These are phyloP conservation scores for Idaea aversata DNA, from an alignment of 2,888 invertebrate genomes.

Conservation along the genomic window DNA sequence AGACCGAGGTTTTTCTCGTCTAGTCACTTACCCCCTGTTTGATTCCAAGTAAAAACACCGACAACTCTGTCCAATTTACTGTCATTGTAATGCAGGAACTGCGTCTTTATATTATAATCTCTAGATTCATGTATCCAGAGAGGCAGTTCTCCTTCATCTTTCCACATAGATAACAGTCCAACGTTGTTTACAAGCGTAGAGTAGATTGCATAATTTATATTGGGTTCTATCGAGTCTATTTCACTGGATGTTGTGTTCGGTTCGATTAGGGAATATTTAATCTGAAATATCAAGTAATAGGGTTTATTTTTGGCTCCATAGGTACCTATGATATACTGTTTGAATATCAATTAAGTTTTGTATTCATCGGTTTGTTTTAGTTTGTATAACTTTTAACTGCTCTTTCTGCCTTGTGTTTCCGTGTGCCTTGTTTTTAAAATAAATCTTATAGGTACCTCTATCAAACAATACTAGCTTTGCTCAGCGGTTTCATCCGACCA, in stretches of 20 bases:
- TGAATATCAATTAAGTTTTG: too few species aligned
- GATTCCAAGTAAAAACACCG: slow-evolving; percentile 34
- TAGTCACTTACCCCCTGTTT: slow-evolving; percentile 50
- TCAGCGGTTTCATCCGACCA: too few species aligned
- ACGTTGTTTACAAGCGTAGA: slow-evolving; percentile 23
- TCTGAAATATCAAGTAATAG: slow-evolving; percentile 23
- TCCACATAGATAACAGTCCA: slow-evolving; percentile 14
- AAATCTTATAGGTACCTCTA: too few species aligned
- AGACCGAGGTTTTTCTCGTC: too few species aligned
- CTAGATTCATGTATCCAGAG: slow-evolving; percentile 17
- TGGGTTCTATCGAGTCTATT: slow-evolving; percentile 10
- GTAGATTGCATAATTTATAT: slow-evolving; percentile 31
- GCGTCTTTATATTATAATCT: slow-evolving; percentile 27
- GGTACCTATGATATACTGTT: too few species aligned
- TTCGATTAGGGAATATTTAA: slow-evolving; percentile 22
- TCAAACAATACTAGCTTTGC: too few species aligned
- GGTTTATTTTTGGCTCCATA: too few species aligned
- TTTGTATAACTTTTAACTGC: too few species aligned
- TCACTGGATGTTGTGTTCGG: slow-evolving; percentile 19
- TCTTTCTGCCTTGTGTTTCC: too few species aligned
- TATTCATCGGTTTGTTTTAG: too few species aligned
- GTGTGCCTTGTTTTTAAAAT: too few species aligned
- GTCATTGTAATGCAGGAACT: slow-evolving; percentile 10
- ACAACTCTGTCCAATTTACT: slow-evolving; percentile 7
- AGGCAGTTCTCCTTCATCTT: slow-evolving; percentile 21